A percentile compares a stretch with the other conserved stretches of the same genome.
Conservation (phyloP, 2,113 vertebrate genomes). For the Mustela nigripes region DNA sequence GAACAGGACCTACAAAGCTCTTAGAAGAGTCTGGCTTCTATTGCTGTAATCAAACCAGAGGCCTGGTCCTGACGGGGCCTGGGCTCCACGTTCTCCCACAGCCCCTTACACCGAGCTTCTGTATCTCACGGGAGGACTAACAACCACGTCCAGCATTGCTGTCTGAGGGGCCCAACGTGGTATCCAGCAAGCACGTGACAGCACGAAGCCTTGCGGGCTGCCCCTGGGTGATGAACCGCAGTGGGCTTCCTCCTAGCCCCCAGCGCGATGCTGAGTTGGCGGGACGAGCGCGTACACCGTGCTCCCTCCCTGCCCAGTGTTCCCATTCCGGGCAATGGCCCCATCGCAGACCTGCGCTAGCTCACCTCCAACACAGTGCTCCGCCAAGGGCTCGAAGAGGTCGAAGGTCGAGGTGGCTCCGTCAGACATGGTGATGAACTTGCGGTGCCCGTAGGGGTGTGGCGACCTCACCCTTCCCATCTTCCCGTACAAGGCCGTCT, state of each 20-base stretch:
- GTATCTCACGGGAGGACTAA: not conserved
- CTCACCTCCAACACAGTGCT: slow-evolving; percentile 97
- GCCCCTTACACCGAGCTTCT: not conserved
- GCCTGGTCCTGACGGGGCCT: not conserved
- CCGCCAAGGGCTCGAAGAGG: slow-evolving; percentile 95
- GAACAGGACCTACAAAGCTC: not conserved
- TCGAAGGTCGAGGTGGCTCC: slow-evolving; percentile 98
- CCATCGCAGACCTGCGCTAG: not conserved
- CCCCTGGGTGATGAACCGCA: not conserved
- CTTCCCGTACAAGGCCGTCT: slow-evolving; percentile 98
- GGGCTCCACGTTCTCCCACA: not conserved
- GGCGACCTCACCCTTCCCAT: slow-evolving; percentile 97
- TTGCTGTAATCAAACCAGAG: not conserved
- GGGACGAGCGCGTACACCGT: rapidly evolving
- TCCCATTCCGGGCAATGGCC: not conserved
- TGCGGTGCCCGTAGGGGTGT: slow-evolving; percentile 94
- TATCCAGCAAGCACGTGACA: not conserved
- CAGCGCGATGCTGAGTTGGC: rapidly evolving
- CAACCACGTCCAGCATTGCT: not conserved
- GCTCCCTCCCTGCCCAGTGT: not conserved
- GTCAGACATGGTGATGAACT: slow-evolving; percentile 97
- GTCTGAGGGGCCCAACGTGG: not conserved
- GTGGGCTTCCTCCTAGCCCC: not conserved
- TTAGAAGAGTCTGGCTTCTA: not conserved
- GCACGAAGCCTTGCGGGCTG: not conserved